Conservation (phyloP, 2,888 invertebrate genomes). For the Nemoura dubitans region DNA sequence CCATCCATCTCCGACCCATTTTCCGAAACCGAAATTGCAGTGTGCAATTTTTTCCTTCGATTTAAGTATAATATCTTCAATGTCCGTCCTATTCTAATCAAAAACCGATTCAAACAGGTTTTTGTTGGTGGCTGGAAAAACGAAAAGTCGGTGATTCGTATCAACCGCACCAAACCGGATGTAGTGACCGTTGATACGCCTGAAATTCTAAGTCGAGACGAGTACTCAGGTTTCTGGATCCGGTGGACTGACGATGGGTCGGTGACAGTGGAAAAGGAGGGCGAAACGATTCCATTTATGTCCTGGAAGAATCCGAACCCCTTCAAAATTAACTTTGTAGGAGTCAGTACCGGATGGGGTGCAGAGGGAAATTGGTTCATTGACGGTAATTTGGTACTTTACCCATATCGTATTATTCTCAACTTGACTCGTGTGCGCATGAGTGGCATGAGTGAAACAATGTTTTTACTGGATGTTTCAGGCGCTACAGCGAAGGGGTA, state of each 20-base stretch:
- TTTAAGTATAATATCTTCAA: too few species aligned
- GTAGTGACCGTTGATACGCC: slow-evolving; percentile 53
- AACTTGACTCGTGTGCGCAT: too few species aligned
- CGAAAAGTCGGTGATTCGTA: slow-evolving; percentile 70
- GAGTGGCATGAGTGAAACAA: too few species aligned
- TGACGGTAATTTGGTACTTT: neutral
- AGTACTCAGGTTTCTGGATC: slow-evolving; percentile 43
- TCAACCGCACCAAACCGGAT: slow-evolving; percentile 65
- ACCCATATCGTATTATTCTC: neutral
- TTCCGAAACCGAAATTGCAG: too few species aligned
- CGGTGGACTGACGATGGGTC: slow-evolving; percentile 47
- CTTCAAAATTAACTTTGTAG: slow-evolving; percentile 54
- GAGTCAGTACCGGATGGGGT: slow-evolving; percentile 55
- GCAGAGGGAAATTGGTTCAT: slow-evolving; percentile 54
- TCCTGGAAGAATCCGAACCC: slow-evolving; percentile 53
- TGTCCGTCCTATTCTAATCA: too few species aligned
- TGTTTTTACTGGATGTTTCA: neutral
- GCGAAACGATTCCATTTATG: slow-evolving; percentile 52
- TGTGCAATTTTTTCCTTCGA: too few species aligned
- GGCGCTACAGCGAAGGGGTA: neutral
- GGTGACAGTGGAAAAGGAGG: slow-evolving; percentile 50
- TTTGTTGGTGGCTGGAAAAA: slow-evolving; percentile 76
- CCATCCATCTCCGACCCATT: too few species aligned
- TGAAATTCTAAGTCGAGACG: slow-evolving; percentile 49
- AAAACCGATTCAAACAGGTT: slow-evolving; percentile 58